phyloP scores from a whole-genome alignment of 2,113 vertebrate genomes.

The Speoplatyrhinus poulsoni region DNA sequence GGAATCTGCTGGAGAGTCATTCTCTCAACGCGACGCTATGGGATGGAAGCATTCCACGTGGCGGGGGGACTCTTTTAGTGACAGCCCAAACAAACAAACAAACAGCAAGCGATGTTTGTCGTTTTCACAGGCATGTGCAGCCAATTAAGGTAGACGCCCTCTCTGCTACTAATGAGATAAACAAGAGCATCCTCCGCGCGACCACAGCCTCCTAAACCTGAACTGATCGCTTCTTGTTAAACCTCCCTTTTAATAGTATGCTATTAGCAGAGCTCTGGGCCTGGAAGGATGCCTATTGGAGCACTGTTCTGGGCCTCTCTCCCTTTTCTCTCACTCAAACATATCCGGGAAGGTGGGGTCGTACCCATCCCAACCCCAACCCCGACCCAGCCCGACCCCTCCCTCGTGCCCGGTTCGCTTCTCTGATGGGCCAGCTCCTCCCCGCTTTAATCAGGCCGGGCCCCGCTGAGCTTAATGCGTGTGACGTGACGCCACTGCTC shows the following conservation, averaged over 20 bases:
- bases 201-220: slow-evolving; percentile 61
- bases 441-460: slow-evolving; percentile 72
- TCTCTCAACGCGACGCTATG: slow-evolving; percentile 34
- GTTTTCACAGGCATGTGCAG: slow-evolving; percentile 38
- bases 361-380: slow-evolving; percentile 5
- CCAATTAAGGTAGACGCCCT: slow-evolving; percentile 60
- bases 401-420: slow-evolving; percentile 45
- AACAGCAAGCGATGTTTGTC: slow-evolving; percentile 68
- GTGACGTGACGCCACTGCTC: slow-evolving; percentile 68
- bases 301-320: slow-evolving; percentile 48
- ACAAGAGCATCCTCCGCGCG: slow-evolving; percentile 45
- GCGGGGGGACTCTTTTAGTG: slow-evolving; percentile 43
- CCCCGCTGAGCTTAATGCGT: slow-evolving; percentile 65
- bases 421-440: slow-evolving; percentile 61
- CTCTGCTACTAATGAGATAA: slow-evolving; percentile 70
- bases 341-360: slow-evolving; percentile 55
- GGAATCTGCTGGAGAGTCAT: slow-evolving; percentile 32
- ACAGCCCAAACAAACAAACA: slow-evolving; percentile 67
- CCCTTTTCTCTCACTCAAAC: slow-evolving; percentile 47
- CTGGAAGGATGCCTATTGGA: slow-evolving; percentile 59
- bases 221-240: slow-evolving; percentile 71
- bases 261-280: slow-evolving; percentile 64
- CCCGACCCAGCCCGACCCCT: neutral
- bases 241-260: slow-evolving; percentile 59
- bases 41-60: slow-evolving; percentile 53